These are phyloP conservation scores for Panagrolaimus sp. DNA, from an alignment of 1,140 invertebrate genomes.

Conservation along the genomic window DNA sequence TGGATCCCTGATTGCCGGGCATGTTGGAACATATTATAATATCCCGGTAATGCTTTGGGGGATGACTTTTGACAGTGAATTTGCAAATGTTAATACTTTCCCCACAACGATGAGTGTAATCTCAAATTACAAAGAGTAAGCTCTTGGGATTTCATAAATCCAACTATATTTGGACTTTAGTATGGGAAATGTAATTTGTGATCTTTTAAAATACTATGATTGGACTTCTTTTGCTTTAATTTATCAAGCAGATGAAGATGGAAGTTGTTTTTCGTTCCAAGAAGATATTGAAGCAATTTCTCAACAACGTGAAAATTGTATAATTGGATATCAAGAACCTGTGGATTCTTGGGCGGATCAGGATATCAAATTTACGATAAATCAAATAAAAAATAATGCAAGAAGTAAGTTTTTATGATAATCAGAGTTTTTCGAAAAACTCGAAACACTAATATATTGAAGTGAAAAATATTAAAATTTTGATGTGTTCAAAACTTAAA, in stretches of 20 bases:
- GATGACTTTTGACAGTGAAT: slow-evolving; percentile 21
- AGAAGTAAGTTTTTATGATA: slow-evolving; percentile 7
- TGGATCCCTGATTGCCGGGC: slow-evolving; percentile 22
- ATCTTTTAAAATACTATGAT: neutral
- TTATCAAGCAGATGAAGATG: slow-evolving; percentile 32
- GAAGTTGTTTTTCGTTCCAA: slow-evolving; percentile 27
- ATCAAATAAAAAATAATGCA: slow-evolving; percentile 5
- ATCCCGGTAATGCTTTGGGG: slow-evolving; percentile 32
- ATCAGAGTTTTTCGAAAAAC: slow-evolving; percentile 23
- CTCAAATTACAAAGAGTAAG: slow-evolving; percentile 28
- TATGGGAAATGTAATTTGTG: neutral
- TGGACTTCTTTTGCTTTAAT: slow-evolving; percentile 22
- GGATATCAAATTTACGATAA: neutral
- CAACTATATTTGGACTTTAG: neutral
- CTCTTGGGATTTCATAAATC: neutral
- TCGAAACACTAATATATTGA: slow-evolving; percentile 19
- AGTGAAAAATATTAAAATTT: slow-evolving; percentile 11
- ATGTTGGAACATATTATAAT: slow-evolving; percentile 34
- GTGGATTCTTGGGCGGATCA: slow-evolving; percentile 11
- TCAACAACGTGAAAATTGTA: slow-evolving; percentile 19
- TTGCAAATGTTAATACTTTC: slow-evolving; percentile 14
- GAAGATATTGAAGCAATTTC: slow-evolving; percentile 30
- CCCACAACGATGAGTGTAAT: slow-evolving; percentile 25
- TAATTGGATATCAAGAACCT: slow-evolving; percentile 16
- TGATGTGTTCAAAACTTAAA: neutral